Conservation (phyloP, 2,888 invertebrate genomes). For the Eulithis prunata region DNA sequence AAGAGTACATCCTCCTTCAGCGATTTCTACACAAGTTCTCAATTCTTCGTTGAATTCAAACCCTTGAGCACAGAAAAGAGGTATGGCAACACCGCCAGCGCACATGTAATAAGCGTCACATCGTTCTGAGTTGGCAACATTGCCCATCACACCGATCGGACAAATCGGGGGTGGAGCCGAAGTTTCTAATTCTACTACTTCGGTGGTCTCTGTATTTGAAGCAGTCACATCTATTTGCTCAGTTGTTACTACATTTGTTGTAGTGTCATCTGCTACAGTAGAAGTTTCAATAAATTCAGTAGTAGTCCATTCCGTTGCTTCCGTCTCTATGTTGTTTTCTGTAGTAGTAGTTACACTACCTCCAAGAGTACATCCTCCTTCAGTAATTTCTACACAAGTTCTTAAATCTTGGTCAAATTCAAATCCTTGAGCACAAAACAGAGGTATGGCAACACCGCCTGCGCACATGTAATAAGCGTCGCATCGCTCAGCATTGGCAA, state of each 20-base stretch:
- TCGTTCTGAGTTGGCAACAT: background rate
- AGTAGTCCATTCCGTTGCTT: background rate
- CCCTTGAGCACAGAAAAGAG: background rate
- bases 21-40: conserved; percentile 34
- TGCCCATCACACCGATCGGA: background rate
- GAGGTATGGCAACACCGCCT: background rate
- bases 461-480: conserved; percentile 7
- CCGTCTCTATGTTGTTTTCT: background rate
- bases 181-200: background rate
- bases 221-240: too few relatives aligned
- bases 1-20: conserved; percentile 41
- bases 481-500: background rate
- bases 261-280: background rate
- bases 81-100: background rate
- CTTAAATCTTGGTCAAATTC: background rate
- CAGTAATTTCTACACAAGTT: conserved; percentile 37
- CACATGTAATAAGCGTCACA: conserved; percentile 8
- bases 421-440: background rate
- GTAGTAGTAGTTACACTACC: background rate
- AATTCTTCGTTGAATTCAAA: background rate
- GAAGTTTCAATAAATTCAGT: background rate
- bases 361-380: conserved; percentile 39
- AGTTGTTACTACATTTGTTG: background rate
- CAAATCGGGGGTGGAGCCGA: background rate
- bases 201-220: background rate